These are phyloP conservation scores for Salticus scenicus DNA, from an alignment of 2,888 invertebrate genomes.

Conservation along the genomic window DNA sequence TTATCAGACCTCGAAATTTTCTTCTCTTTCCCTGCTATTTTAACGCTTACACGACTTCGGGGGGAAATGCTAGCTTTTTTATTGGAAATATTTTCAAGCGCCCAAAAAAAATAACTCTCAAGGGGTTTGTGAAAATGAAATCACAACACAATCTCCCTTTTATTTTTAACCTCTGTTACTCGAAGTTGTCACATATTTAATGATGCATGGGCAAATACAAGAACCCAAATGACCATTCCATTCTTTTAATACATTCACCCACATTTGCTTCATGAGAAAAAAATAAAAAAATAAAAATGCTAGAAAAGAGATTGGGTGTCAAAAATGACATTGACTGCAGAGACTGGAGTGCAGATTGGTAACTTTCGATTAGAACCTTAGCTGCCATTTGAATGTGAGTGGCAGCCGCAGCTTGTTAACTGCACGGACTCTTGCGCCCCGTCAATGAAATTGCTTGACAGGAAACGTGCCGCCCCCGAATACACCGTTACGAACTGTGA, in stretches of 20 bases:
- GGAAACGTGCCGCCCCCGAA: conserved; percentile 42
- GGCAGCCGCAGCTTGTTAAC: conserved; percentile 57
- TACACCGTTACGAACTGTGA: not conserved
- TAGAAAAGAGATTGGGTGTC: conserved; percentile 1
- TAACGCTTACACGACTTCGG: no score
- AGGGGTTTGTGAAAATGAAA: no score
- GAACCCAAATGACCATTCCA: not conserved
- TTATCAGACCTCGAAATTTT: no score
- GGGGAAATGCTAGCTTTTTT: no score
- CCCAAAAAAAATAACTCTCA: no score
- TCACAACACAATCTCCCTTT: no score
- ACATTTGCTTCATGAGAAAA: not conserved
- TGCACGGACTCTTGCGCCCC: conserved; percentile 47
- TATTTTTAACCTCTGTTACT: no score
- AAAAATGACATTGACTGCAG: conserved; percentile 38
- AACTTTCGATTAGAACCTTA: conserved; percentile 59
- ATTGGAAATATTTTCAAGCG: no score
- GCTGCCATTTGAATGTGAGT: conserved; percentile 66
- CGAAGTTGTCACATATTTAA: not conserved
- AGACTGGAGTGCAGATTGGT: conserved; percentile 24
- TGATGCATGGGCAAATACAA: not conserved
- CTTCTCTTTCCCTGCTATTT: no score
- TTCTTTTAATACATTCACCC: not conserved
- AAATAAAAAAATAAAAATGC: not conserved
- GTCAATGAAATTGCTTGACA: conserved; percentile 49